phyloP scores from a whole-genome alignment of 2,797 vertebrate genomes.

The Malacoctenus gilli region DNA sequence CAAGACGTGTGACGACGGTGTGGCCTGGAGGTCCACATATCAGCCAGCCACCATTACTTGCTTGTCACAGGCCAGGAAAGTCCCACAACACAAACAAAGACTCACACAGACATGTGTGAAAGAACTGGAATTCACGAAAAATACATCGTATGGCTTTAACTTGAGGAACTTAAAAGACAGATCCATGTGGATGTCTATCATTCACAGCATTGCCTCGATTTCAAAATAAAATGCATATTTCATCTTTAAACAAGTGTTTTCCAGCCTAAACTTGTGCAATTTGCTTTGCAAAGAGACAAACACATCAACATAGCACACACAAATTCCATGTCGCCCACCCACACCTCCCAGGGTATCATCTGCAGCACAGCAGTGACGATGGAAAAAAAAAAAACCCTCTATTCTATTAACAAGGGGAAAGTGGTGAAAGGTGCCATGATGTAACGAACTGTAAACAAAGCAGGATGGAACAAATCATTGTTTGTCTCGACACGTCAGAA shows the following conservation, averaged over 20 bases:
- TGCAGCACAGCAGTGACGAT: conserved; percentile 8
- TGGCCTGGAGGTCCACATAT: conserved; percentile 5
- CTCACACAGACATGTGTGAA: conserved; percentile 1
- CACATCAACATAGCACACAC: neutral
- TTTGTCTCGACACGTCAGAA: conserved; percentile 41
- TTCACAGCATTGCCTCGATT: too few relatives aligned
- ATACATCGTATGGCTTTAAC: too few relatives aligned
- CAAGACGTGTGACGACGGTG: conserved; percentile 20
- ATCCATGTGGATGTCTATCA: too few relatives aligned
- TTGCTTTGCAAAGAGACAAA: too few relatives aligned
- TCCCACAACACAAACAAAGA: neutral
- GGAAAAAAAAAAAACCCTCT: conserved; percentile 50
- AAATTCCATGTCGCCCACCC: neutral
- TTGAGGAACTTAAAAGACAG: too few relatives aligned
- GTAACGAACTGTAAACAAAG: conserved; percentile 67
- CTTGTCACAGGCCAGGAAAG: conserved; percentile 18
- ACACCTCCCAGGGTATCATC: neutral
- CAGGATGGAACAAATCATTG: conserved; percentile 58
- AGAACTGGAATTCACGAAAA: too few relatives aligned
- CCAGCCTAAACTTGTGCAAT: too few relatives aligned
- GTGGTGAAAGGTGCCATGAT: conserved; percentile 52
- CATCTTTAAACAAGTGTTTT: too few relatives aligned
- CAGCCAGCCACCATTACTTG: conserved; percentile 2
- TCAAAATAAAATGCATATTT: too few relatives aligned
- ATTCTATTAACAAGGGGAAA: conserved; percentile 42